Percentiles rank a stretch among this genome's conserved stretches.
These are phyloP conservation scores for Erannis defoliaria DNA, from an alignment of 2,888 invertebrate genomes.

Conservation along the genomic window DNA sequence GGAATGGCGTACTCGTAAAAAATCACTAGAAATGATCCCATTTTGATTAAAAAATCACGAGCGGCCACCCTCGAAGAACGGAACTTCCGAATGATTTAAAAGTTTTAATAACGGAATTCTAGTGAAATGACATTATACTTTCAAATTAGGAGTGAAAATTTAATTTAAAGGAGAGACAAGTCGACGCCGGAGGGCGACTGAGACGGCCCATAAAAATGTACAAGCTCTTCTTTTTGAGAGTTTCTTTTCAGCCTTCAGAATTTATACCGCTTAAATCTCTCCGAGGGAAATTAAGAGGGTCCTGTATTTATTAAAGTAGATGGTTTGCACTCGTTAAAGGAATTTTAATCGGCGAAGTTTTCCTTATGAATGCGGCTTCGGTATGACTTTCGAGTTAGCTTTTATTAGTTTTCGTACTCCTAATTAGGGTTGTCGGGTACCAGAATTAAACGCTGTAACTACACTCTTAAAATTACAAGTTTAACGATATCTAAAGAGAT, in stretches of 20 bases:
- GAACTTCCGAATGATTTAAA: conserved; percentile 86
- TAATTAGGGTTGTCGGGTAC: conserved; percentile 79
- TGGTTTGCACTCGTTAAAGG: conserved; percentile 83
- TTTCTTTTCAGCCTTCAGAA: conserved; percentile 84
- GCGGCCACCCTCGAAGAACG: conserved; percentile 72
- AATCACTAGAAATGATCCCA: conserved; percentile 85
- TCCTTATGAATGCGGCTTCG: conserved; percentile 82
- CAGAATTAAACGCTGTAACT: conserved; percentile 74
- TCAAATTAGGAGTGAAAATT: conserved; percentile 88
- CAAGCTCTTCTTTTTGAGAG: conserved; percentile 82
- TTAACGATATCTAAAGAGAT: conserved; percentile 29
- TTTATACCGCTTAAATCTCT: conserved; percentile 84
- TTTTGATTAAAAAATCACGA: conserved; percentile 86
- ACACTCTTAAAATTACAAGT: conserved; percentile 54
- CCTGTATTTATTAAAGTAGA: conserved; percentile 84
- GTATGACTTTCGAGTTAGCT: conserved; percentile 79
- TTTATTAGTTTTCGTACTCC: conserved; percentile 78
- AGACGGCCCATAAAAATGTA: conserved; percentile 84
- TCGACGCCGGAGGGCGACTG: conserved; percentile 80
- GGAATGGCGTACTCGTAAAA: conserved; percentile 83
- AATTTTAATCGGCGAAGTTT: conserved; percentile 84
- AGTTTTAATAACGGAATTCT: conserved; percentile 87
- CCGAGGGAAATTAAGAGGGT: conserved; percentile 81
- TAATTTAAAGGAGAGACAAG: conserved; percentile 87
- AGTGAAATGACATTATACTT: conserved; percentile 88